Conservation (phyloP, 2,113 vertebrate genomes). For the Delphinus delphis region DNA sequence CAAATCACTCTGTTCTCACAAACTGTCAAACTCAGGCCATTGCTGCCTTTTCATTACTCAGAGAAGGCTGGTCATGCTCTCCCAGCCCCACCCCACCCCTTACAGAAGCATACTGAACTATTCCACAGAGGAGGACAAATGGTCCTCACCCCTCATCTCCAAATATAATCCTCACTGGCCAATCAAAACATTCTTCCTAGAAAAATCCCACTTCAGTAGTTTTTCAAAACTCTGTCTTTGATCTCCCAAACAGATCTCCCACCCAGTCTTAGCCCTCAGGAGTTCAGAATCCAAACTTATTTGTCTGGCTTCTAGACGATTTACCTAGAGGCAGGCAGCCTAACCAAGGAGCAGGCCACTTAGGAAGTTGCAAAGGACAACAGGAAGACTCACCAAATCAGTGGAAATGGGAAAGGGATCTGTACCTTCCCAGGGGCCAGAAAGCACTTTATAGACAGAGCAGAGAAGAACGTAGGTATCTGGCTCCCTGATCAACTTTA, state of each 20-base stretch:
- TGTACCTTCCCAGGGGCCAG: background rate
- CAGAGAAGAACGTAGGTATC: background rate
- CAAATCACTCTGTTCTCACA: background rate
- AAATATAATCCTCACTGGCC: conserved; percentile 11
- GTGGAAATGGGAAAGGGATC: background rate
- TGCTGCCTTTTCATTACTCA: background rate
- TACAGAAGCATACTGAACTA: background rate
- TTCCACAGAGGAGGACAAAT: background rate
- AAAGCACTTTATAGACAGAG: background rate
- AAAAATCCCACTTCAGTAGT: conserved; percentile 22
- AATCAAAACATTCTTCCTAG: conserved; percentile 32
- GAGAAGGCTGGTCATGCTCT: background rate
- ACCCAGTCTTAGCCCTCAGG: background rate
- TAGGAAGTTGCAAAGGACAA: background rate
- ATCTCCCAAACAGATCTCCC: background rate
- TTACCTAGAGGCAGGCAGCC: background rate
- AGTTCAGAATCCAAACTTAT: background rate
- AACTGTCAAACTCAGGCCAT: background rate
- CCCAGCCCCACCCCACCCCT: background rate
- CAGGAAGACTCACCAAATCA: background rate
- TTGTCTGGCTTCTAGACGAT: conserved; percentile 29
- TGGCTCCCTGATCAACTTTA: background rate
- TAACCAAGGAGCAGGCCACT: background rate
- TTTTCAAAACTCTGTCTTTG: background rate
- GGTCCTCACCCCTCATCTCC: background rate